Conservation (phyloP, 2,888 invertebrate species). For the Leucophenga maculata region DNA sequence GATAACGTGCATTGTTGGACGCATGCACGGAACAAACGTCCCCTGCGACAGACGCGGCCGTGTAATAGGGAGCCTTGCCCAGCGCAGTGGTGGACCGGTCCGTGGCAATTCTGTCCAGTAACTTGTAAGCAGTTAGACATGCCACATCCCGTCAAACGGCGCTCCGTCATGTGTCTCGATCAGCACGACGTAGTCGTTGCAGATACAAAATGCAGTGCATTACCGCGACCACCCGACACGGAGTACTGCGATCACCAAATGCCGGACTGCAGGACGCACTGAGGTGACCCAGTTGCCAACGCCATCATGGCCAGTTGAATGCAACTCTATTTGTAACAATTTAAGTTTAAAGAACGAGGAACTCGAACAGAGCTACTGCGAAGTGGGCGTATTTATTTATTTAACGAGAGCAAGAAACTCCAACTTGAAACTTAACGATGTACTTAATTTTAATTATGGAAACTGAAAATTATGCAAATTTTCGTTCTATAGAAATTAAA, state of each 20-base stretch:
- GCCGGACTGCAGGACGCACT: conserved; percentile 62
- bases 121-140: conserved; percentile 74
- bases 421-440: neutral
- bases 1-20: conserved; percentile 77
- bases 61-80: conserved; percentile 81
- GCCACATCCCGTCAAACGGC: conserved; percentile 75
- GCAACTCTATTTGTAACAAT: conserved; percentile 32
- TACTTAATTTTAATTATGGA: conserved; percentile 4
- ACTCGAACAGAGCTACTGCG: neutral
- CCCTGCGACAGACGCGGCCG: conserved; percentile 76
- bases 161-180: conserved; percentile 84
- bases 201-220: conserved; percentile 80
- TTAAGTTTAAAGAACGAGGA: conserved; percentile 8
- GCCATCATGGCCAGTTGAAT: neutral
- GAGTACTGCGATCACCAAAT: conserved; percentile 76
- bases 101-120: conserved; percentile 87
- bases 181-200: conserved; percentile 83
- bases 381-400: conserved; percentile 5
- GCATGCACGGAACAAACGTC: conserved; percentile 74
- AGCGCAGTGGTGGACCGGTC: conserved; percentile 89
- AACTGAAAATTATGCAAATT: neutral
- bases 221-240: conserved; percentile 78
- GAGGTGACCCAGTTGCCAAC: conserved; percentile 33
- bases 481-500: too few species aligned
- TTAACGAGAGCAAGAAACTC: neutral